A percentile compares a stretch with the other conserved stretches of the same genome.
These are phyloP conservation scores for Myopa testacea DNA, from an alignment of 2,888 invertebrate genomes.

Conservation along the genomic window DNA sequence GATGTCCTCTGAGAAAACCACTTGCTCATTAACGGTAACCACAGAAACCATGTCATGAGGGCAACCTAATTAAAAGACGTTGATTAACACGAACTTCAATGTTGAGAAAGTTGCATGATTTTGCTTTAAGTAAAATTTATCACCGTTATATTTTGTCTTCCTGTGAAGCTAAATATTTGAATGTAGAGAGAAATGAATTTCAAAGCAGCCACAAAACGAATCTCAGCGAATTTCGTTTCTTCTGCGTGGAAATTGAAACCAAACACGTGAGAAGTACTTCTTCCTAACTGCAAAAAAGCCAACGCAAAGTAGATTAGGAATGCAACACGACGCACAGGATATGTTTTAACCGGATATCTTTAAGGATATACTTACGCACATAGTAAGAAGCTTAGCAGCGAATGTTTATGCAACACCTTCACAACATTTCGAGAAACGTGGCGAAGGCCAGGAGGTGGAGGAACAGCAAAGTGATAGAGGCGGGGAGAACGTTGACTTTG, in stretches of 20 bases:
- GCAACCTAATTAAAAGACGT: neutral
- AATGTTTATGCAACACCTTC: constrained; percentile 11
- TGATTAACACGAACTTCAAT: neutral
- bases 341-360: neutral
- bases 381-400: neutral
- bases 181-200: neutral
- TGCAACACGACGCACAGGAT: too few species aligned
- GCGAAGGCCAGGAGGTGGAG: neutral
- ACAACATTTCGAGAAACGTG: neutral
- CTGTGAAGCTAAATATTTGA: neutral
- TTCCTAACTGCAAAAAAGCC: neutral
- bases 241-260: constrained; percentile 5
- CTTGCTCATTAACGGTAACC: neutral
- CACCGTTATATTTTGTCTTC: too few species aligned
- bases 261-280: constrained; percentile 8
- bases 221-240: neutral
- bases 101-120: neutral
- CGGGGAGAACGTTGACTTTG: neutral
- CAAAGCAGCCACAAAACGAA: neutral
- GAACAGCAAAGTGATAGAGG: neutral
- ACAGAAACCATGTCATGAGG: neutral
- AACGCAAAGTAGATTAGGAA: neutral
- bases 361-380: neutral
- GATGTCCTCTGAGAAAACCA: neutral
- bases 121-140: too few species aligned